A percentile compares a stretch with the other conserved stretches of the same genome.
Evolutionary conservation across 2,797 vertebrate genomes (phyloP).

Genomic region (Meda fulgida): DNA sequence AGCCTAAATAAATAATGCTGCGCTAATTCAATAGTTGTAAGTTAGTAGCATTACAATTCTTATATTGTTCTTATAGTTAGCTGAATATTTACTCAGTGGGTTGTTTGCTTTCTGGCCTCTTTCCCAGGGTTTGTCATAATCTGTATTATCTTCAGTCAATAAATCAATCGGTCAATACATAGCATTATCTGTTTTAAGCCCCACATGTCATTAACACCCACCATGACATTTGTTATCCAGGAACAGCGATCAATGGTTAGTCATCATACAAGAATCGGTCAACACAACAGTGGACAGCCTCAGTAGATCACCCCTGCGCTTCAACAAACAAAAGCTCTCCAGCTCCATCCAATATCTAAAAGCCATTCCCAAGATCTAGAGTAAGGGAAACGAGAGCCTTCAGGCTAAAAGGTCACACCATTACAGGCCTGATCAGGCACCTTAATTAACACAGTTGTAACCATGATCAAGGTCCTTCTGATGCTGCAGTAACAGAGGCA

Average conservation of each 20-base stretch:
- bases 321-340: conserved; percentile 50
- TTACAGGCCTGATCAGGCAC: conserved; percentile 75
- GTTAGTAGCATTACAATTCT: not conserved
- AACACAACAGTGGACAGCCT: conserved; percentile 40
- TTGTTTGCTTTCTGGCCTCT: conserved; percentile 67
- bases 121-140: conserved; percentile 74
- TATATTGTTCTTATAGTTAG: not conserved
- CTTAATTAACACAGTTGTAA: conserved; percentile 81
- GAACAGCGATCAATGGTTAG: conserved; percentile 61
- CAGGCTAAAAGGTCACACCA: conserved; percentile 64
- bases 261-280: conserved; percentile 50
- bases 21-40: not conserved
- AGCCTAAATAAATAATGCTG: not conserved
- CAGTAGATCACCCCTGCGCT: conserved; percentile 54
- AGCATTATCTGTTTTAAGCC: too few species aligned
- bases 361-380: conserved; percentile 45
- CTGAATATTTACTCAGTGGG: conserved; percentile 65
- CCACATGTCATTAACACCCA: too few species aligned
- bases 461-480: conserved; percentile 77
- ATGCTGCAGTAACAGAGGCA: conserved; percentile 48
- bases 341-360: conserved; percentile 9
- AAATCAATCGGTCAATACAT: conserved; percentile 78
- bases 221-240: too few species aligned
- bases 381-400: conserved; percentile 21
- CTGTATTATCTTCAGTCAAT: conserved; percentile 75